phyloP scores from a whole-genome alignment of 1,140 invertebrate genomes.

The Himalopsyche phryganea region DNA sequence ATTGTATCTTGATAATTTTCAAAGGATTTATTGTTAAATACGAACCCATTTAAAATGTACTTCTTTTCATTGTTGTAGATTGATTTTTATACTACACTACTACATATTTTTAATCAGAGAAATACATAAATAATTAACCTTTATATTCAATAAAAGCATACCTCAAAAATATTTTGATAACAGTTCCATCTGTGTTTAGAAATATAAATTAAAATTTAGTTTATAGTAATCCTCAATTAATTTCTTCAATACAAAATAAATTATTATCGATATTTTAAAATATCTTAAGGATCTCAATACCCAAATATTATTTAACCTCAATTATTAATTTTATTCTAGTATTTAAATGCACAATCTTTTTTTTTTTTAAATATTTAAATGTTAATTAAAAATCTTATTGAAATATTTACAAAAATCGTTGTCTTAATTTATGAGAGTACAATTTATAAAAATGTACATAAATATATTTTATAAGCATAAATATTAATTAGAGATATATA shows the following conservation, averaged over 20 bases:
- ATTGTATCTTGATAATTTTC: too few species aligned
- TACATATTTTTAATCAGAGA: too few species aligned
- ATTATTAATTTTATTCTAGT: too few species aligned
- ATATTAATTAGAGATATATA: slow-evolving; percentile 11
- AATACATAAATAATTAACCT: too few species aligned
- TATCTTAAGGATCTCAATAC: slow-evolving; percentile 26
- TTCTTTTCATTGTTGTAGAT: too few species aligned
- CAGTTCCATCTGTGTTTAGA: too few species aligned
- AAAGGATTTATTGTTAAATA: too few species aligned
- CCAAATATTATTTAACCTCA: slow-evolving; percentile 22
- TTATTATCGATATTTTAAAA: slow-evolving; percentile 5
- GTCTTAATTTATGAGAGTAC: slow-evolving; percentile 25
- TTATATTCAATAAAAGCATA: too few species aligned
- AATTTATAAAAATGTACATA: slow-evolving; percentile 22
- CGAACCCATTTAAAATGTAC: too few species aligned
- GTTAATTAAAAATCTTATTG: neutral
- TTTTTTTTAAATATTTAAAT: neutral
- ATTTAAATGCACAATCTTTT: neutral
- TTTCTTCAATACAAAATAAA: slow-evolving; percentile 4
- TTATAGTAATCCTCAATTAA: neutral
- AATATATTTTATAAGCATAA: slow-evolving; percentile 21
- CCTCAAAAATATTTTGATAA: too few species aligned
- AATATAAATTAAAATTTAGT: too few species aligned
- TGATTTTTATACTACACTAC: too few species aligned
- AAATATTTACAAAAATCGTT: neutral